Evolutionary conservation across 2,113 vertebrate species (phyloP), one percentile per base, ranked within the genome.

Genomic region (Sorex araneus): DNA sequence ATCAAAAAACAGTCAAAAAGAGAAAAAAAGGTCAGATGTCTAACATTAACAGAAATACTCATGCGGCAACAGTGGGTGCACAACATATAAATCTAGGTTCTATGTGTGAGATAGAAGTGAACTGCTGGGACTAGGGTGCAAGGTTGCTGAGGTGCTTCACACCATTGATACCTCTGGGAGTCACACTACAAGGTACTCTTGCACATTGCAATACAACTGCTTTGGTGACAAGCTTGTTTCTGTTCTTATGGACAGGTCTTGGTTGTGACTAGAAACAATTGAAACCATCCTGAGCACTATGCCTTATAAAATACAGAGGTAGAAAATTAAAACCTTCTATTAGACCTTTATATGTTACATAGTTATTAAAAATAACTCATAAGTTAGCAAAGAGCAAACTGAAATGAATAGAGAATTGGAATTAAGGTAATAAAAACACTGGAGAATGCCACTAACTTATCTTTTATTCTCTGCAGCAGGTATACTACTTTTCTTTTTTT

Each of bases 81-180:
- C 1, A 21, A 30, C 25, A 7, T 54, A 3, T 1, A 15, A 36
- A n/a, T 9, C 16, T 21, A 2, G 3, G 1, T 23, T 43, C 3
- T 12, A 1, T 8, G 19, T 23, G 36, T 16, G 0, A 3, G 43
- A 30, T 43, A 1, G 30, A 40, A 21, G 0, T 13, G 8, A 82
- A 27, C 5, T 79, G 5, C 21, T 21, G 21, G 2, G 9, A 1
- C 10, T 0, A 4, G 8, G 30, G 16, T 0, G 10, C 18, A 28
- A 1, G 8, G 10, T 36, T 8, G 54, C 8, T 34, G 8, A n/a
- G 1, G 0, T 11, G 3, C 0, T 30, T 27, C 1, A 25, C 3
- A 50, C 19, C 0, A 1, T 13, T 11, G 12, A 2, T 21, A 40
- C 19, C 2, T 63, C 8, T 23, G 2, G 60, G 19, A 23, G 6